Evolutionary conservation across 2,888 invertebrate species (phyloP).

Genomic region (Caenorhabditis auriculariae): DNA sequence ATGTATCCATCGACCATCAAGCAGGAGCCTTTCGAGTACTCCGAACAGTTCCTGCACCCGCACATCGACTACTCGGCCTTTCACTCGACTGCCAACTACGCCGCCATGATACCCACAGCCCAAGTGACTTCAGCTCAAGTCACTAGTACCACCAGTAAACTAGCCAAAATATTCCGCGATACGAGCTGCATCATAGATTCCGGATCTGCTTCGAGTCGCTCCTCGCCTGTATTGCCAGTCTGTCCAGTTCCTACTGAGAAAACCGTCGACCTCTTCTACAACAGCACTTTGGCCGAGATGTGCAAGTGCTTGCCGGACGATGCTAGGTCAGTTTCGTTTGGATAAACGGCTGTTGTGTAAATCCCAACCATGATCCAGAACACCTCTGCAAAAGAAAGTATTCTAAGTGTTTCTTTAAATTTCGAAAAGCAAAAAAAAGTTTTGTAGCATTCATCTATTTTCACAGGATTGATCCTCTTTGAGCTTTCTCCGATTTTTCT

Average conservation of each 20-base stretch:
- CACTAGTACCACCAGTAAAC: conserved; percentile 22
- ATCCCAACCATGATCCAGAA: too few relatives aligned
- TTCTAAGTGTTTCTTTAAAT: not conserved
- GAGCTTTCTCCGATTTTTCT: too few relatives aligned
- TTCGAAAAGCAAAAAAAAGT: too few relatives aligned
- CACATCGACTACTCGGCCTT: conserved; percentile 34
- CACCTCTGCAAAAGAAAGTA: conserved; percentile 1
- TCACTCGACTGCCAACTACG: conserved; percentile 26
- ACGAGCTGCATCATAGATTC: conserved; percentile 6
- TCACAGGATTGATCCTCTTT: too few relatives aligned
- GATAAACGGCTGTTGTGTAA: not conserved
- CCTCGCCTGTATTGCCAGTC: conserved; percentile 51
- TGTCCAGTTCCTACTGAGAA: conserved; percentile 60
- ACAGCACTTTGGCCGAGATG: conserved; percentile 23
- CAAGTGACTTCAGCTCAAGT: conserved; percentile 13
- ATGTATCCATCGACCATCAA: conserved; percentile 25
- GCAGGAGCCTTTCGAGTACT: conserved; percentile 46
- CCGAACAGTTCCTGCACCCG: conserved; percentile 19
- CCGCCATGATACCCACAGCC: conserved; percentile 38
- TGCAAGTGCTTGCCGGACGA: conserved; percentile 23
- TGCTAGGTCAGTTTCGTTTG: not conserved
- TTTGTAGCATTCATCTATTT: too few relatives aligned
- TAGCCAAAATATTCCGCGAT: too few relatives aligned
- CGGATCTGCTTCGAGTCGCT: conserved; percentile 24
- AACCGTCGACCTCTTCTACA: conserved; percentile 56